phyloP scores from a whole-genome alignment of 2,113 vertebrate species.

The Taurulus bubalis region DNA sequence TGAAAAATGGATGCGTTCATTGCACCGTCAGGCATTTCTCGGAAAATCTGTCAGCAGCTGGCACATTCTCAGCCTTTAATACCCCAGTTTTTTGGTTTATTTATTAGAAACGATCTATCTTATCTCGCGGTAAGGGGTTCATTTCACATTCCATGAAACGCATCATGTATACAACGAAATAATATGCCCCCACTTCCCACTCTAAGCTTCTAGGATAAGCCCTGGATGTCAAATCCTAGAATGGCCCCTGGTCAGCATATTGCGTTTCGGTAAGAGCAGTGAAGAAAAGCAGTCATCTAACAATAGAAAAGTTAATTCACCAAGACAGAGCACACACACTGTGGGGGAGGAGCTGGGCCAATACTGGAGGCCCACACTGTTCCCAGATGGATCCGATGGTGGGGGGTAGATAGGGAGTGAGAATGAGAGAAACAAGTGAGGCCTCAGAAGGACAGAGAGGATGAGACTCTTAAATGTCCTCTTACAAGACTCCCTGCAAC shows the following conservation, averaged over 20 bases:
- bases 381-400: constrained; percentile 41
- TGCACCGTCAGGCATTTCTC: constrained; percentile 38
- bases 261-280: constrained; percentile 51
- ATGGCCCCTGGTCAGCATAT: constrained; percentile 42
- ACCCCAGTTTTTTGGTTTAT: constrained; percentile 40
- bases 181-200: constrained; percentile 3
- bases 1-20: constrained; percentile 33
- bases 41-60: constrained; percentile 34
- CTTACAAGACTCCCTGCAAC: constrained; percentile 24
- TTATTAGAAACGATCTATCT: constrained; percentile 42
- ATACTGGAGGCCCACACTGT: constrained; percentile 36
- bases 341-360: constrained; percentile 58
- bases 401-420: constrained; percentile 41
- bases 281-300: constrained; percentile 58
- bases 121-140: constrained; percentile 32
- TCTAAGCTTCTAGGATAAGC: constrained; percentile 22
- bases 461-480: constrained; percentile 30
- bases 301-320: constrained; percentile 71
- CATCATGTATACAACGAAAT: neutral
- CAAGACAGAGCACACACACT: constrained; percentile 52
- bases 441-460: constrained; percentile 22
- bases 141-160: constrained; percentile 28
- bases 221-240: constrained; percentile 30
- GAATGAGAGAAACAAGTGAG: constrained; percentile 30
- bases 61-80: constrained; percentile 44